These are phyloP conservation scores for Drosophila melanica DNA, from an alignment of 1,140 invertebrate genomes.

Conservation along the genomic window DNA sequence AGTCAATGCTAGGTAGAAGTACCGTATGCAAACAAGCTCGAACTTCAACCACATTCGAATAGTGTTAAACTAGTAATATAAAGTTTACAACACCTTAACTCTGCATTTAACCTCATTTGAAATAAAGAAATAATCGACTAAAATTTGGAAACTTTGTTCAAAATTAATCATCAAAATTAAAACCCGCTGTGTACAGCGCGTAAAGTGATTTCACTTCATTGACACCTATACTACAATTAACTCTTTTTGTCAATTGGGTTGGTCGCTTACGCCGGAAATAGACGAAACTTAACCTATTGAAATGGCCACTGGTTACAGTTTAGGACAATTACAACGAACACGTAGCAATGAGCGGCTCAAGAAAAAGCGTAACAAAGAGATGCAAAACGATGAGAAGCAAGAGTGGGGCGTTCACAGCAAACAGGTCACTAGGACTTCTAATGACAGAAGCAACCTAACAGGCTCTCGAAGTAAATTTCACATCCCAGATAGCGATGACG, in stretches of 20 bases:
- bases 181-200: neutral
- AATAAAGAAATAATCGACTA: neutral
- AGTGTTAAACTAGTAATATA: neutral
- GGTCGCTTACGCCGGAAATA: neutral
- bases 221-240: neutral
- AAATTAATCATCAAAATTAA: slow-evolving; percentile 19
- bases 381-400: no score
- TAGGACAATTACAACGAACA: neutral
- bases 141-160: neutral
- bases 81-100: no score
- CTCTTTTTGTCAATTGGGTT: neutral
- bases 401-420: no score
- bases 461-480: neutral
- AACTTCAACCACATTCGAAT: neutral
- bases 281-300: neutral
- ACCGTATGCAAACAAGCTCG: no score
- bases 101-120: slow-evolving; percentile 5
- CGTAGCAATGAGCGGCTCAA: neutral
- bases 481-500: neutral
- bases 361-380: neutral
- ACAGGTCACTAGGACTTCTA: no score
- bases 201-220: neutral
- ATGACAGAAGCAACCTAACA: no score
- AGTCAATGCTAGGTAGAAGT: neutral
- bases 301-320: neutral